Evolutionary conservation across 1,140 invertebrate genomes (phyloP), one percentile per base, ranked within the genome.

Genomic region (Agrypnia vestita): DNA sequence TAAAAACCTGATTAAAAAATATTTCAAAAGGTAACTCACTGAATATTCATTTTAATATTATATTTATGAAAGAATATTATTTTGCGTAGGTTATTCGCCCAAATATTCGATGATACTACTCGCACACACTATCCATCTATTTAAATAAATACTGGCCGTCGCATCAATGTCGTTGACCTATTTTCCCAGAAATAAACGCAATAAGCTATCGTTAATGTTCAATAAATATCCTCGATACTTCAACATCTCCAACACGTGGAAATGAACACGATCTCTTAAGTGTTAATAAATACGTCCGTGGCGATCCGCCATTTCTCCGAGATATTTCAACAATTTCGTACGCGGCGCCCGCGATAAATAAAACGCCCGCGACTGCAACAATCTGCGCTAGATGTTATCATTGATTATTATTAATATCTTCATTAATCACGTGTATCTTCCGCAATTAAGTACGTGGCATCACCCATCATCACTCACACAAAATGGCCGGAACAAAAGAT

Each of bases 131-230:
- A 35, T 51, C n/a, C 8, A 13, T 51, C 49, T 51, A 51, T 51
- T 51, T 51, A 13, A 1, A 51, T 51, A 51, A 51, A 51, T 15
- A 51, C n/a, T 13, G n/a, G 8, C 1, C 1, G 6, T 6, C 8
- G 49, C 8, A 12, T 51, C 49, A 51, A 51, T 51, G n/a, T 71
- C 49, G 46, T 25, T 71, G 67, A 71, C 67, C 67, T 53, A 25
- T 53, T 71, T 71, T 51, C 9, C 15, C 17, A 51, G 11, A 71
- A 71, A 71, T 71, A 71, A 51, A 51, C 47, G 19, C 15, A 71
- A 71, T 71, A 71, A 71, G 49, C 46, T 71, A 71, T 71, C 67
- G 46, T 53, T 71, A 51, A 71, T 71, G 67, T 71, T 71, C 67
- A 53, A 71, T 71, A 71, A 71, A 71, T 46, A 19, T 71, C 44